Evolutionary conservation across 2,888 invertebrate species (phyloP).

Genomic region (Allygus modestus): DNA sequence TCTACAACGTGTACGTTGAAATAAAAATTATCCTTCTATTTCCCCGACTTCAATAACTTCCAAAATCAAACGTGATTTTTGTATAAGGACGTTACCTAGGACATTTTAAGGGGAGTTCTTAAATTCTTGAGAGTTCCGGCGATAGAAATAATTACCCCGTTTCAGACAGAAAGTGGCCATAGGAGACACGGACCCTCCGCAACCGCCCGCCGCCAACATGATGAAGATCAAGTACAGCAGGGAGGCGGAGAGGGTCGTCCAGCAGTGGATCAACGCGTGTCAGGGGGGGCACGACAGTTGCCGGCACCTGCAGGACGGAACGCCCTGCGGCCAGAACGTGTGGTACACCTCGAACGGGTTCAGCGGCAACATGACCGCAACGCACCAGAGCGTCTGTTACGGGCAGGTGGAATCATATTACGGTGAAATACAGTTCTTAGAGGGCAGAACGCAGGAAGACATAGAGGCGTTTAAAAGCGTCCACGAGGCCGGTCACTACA

Average conservation of each 20-base stretch:
- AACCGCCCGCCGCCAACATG: constrained; percentile 23
- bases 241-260: constrained; percentile 1
- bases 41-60: no score
- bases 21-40: no score
- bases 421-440: neutral
- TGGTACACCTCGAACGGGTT: neutral
- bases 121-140: no score
- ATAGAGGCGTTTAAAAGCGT: neutral
- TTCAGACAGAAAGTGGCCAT: constrained; percentile 19
- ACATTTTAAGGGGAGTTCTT: no score
- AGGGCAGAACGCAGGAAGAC: neutral
- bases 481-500: neutral
- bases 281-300: neutral
- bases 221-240: constrained; percentile 5
- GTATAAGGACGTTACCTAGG: no score
- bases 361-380: neutral
- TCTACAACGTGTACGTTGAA: no score
- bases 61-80: no score
- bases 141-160: no score
- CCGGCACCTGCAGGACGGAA: neutral
- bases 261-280: neutral
- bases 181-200: neutral
- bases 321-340: neutral
- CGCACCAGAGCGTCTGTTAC: neutral
- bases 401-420: neutral